Evolutionary conservation across 2,113 vertebrate genomes (phyloP).

Genomic region (Brienomyrus brachyistius): DNA sequence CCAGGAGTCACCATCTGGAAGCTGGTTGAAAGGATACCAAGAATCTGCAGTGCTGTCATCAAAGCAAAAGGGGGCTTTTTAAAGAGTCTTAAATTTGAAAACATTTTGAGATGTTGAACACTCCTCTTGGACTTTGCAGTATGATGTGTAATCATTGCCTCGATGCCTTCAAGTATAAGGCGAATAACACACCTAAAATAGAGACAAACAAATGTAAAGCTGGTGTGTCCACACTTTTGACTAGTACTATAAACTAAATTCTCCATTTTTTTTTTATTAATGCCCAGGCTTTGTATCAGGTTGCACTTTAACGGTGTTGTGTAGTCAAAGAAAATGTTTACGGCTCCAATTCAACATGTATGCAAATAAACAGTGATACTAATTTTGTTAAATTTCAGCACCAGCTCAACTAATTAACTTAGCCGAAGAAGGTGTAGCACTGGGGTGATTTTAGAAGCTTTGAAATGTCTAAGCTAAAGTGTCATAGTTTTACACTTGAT

Average conservation of each 20-base stretch:
- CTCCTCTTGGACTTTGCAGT: neutral
- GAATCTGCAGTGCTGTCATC: neutral
- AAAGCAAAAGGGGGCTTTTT: neutral
- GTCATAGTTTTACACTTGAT: neutral
- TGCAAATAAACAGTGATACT: neutral
- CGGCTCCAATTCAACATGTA: neutral
- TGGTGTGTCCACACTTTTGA: neutral
- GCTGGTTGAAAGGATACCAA: neutral
- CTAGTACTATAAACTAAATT: neutral
- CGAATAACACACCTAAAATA: neutral
- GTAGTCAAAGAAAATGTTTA: neutral
- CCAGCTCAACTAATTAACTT: neutral
- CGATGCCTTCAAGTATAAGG: neutral
- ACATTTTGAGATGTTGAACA: neutral
- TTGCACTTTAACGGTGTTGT: neutral
- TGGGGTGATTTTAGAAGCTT: neutral
- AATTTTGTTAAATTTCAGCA: neutral
- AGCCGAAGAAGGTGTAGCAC: neutral
- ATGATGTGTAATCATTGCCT: neutral
- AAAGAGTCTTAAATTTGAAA: neutral
- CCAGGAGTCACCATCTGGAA: neutral
- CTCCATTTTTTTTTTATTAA: neutral
- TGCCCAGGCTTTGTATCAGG: neutral
- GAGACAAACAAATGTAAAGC: neutral
- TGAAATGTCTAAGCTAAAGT: neutral